These are phyloP conservation scores for Pao palembangensis DNA, from an alignment of 2,113 vertebrate genomes.

Conservation along the genomic window DNA sequence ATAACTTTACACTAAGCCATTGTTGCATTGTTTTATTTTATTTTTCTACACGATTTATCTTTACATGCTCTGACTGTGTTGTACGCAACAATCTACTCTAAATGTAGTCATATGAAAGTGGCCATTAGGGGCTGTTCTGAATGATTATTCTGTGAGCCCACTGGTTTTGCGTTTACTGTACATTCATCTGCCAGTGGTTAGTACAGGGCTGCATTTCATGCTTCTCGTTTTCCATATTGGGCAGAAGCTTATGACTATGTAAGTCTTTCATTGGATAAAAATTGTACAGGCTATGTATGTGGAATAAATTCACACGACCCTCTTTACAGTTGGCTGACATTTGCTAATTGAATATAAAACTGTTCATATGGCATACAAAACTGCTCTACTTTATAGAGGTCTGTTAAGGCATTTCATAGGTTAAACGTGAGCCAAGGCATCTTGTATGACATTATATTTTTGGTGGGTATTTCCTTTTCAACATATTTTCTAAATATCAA, in stretches of 20 bases:
- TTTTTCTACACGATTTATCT: too few species aligned
- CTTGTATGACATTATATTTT: too few species aligned
- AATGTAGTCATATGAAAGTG: neutral
- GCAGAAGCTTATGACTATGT: neutral
- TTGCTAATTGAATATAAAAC: neutral
- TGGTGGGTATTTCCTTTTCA: too few species aligned
- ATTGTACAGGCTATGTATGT: neutral
- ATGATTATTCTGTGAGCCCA: conserved; percentile 59
- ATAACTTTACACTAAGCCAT: too few species aligned
- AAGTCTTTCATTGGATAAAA: neutral
- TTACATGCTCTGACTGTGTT: too few species aligned
- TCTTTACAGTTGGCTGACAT: neutral
- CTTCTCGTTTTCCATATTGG: neutral
- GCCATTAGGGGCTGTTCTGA: conserved; percentile 31
- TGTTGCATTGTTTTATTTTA: too few species aligned
- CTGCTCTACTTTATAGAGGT: too few species aligned
- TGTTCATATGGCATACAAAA: too few species aligned
- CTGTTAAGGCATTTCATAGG: too few species aligned
- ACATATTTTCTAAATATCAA: too few species aligned
- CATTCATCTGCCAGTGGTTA: conserved; percentile 17
- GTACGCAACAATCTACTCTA: too few species aligned
- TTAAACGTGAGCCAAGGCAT: too few species aligned
- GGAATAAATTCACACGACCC: neutral
- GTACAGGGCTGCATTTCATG: conserved; percentile 22
- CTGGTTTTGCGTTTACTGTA: conserved; percentile 19